These are phyloP conservation scores for Drosophila repletoides DNA, from an alignment of 1,140 invertebrate species.

Conservation along the genomic window DNA sequence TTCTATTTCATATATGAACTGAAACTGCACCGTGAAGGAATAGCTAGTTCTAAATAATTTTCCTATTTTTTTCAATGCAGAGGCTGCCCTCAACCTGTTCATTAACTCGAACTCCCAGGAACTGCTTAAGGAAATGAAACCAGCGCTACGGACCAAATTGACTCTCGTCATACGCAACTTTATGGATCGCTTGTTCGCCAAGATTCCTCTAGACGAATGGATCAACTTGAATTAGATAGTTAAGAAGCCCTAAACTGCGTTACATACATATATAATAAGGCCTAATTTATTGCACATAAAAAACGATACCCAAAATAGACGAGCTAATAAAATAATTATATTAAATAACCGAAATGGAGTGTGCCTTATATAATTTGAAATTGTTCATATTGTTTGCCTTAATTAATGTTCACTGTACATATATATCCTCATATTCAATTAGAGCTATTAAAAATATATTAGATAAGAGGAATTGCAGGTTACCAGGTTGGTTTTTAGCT, in stretches of 20 bases:
- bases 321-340: conserved; percentile 45
- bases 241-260: not conserved
- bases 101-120: conserved; percentile 93
- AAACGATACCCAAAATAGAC: conserved; percentile 6
- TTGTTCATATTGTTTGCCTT: not conserved
- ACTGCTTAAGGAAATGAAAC: conserved; percentile 92
- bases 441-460: conserved; percentile 2
- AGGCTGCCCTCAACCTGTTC: conserved; percentile 91
- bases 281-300: conserved; percentile 67
- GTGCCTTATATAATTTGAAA: not conserved
- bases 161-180: conserved; percentile 89
- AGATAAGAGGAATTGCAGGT: conserved; percentile 31
- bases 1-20: too few relatives aligned
- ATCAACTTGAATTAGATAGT: conserved; percentile 68
- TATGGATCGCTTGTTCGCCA: conserved; percentile 88
- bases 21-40: too few relatives aligned
- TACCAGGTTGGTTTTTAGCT: conserved; percentile 12
- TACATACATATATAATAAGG: conserved; percentile 33
- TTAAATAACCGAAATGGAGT: not conserved
- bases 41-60: not conserved
- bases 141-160: conserved; percentile 89
- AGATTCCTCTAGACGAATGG: conserved; percentile 91
- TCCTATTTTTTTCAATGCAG: conserved; percentile 84
- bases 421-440: not conserved
- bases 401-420: conserved; percentile 11